These are phyloP conservation scores for Thomomys bottae DNA, from an alignment of 2,113 vertebrate species.

Conservation along the genomic window DNA sequence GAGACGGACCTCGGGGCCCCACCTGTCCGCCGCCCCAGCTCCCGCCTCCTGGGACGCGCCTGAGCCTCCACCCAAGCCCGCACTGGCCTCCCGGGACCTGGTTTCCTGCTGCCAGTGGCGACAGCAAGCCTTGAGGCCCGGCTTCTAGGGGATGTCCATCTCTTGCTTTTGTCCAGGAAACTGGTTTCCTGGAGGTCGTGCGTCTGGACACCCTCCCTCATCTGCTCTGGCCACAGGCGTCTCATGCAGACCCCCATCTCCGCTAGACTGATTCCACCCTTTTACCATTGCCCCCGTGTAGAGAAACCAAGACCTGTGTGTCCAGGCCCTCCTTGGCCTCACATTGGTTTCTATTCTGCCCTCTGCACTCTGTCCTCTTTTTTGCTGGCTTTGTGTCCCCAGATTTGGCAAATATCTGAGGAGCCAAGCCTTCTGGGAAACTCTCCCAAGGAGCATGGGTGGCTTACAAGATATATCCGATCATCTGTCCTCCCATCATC, in stretches of 20 bases:
- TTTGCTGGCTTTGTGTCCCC: not conserved
- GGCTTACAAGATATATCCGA: not conserved
- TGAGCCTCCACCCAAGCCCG: not conserved
- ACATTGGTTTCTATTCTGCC: not conserved
- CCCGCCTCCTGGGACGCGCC: conserved; percentile 44
- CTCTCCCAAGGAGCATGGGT: not conserved
- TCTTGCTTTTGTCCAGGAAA: not conserved
- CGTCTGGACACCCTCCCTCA: not conserved
- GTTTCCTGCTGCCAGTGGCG: not conserved
- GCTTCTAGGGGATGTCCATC: not conserved
- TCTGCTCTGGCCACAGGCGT: not conserved
- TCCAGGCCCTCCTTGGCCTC: conserved; percentile 4
- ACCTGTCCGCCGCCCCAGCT: conserved; percentile 75
- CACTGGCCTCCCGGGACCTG: not conserved
- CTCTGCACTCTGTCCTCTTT: too few species aligned
- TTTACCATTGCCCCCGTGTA: not conserved
- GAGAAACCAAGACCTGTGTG: not conserved
- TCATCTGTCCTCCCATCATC: not conserved
- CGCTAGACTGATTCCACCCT: not conserved
- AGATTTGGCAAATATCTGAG: not conserved
- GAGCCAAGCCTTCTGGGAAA: not conserved
- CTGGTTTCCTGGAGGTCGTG: not conserved
- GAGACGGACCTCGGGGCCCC: conserved; percentile 73
- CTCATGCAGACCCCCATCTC: not conserved
- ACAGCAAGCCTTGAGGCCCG: not conserved